Percentiles rank a stretch among this genome's conserved stretches.
These are phyloP conservation scores for Chrysolina haemoptera DNA, from an alignment of 2,888 invertebrate species.

Conservation along the genomic window DNA sequence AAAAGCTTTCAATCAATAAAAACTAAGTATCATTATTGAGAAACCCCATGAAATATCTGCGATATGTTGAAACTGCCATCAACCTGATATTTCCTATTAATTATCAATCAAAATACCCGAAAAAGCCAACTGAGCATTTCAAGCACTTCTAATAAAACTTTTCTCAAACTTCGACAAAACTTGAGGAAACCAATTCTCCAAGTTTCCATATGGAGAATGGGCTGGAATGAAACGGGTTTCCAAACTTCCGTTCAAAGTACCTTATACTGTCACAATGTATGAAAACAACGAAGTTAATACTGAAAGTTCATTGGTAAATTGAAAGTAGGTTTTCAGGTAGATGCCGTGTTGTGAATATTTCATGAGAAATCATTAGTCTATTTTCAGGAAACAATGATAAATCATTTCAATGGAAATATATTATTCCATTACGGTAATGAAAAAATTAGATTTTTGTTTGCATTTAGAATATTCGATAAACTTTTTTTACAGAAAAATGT, in stretches of 20 bases:
- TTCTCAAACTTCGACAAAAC: neutral
- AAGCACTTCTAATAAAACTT: constrained; percentile 1
- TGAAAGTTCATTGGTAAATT: neutral
- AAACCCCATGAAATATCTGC: too few species aligned
- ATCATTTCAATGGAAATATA: too few species aligned
- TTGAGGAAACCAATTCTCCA: neutral
- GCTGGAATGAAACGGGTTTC: neutral
- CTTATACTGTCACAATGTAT: neutral
- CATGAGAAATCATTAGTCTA: neutral
- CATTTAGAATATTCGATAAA: too few species aligned
- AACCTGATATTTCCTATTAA: neutral
- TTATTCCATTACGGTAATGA: too few species aligned
- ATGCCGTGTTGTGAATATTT: neutral
- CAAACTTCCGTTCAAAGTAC: neutral
- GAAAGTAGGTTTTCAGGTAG: neutral
- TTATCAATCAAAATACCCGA: neutral
- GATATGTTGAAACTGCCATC: neutral
- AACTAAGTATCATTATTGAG: too few species aligned
- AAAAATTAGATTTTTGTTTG: too few species aligned
- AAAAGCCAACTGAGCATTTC: neutral
- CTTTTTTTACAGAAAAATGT: too few species aligned
- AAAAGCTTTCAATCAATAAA: too few species aligned
- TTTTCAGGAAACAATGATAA: too few species aligned
- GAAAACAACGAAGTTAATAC: neutral
- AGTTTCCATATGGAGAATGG: constrained; percentile 1